Evolutionary conservation across 2,888 invertebrate species (phyloP), one percentile per base, ranked within the genome.

Genomic region (Vanessa cardui): DNA sequence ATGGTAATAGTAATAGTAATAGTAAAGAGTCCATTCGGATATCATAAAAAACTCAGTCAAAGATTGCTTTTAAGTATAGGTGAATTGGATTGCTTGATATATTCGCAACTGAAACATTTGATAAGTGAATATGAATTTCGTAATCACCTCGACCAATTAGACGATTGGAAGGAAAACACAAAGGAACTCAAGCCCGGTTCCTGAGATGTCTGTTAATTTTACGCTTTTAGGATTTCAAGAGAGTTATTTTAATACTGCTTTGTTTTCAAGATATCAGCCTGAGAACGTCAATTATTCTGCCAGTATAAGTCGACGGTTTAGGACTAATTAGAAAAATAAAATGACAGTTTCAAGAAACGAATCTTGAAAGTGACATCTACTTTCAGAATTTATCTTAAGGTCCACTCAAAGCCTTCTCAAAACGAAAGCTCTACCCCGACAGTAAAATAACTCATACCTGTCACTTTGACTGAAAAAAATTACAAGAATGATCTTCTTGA

Each of bases 101-200:
- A 31, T 26, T 15, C 31, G 2, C 4, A 6, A 26, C 16, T 1
- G 26, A 16, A 31, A 16, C 26, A 12, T 52, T 52, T 54, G 16
- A 16, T 15, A 26, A 26, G 52, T 52, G 16, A 52, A 52, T 31
- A 26, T 16, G 6, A 52, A 21, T 52, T 52, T 26, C 52, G 15
- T 16, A 31, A 54, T 54, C 26, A n/a, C 49, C 7, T 49, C 49
- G 20, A 54, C 15, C 6, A n/a, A 49, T 39, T 50, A 50, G 58
- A 50, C n/a, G 58, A 58, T n/a, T 16, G 47, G 47, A 58, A 44
- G 63, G 50, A 62, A 33, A 62, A 62, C 62, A 60, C 16, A 31
- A 60, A 45, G 39, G 49, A 64, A 58, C 49, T 50, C 9, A 50
- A 20, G 21, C 58, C 58, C 50, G 64, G 21, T 64, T 58, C 64